Conservation (phyloP, 2,797 vertebrate species). For the Gymnothorax javanicus region DNA sequence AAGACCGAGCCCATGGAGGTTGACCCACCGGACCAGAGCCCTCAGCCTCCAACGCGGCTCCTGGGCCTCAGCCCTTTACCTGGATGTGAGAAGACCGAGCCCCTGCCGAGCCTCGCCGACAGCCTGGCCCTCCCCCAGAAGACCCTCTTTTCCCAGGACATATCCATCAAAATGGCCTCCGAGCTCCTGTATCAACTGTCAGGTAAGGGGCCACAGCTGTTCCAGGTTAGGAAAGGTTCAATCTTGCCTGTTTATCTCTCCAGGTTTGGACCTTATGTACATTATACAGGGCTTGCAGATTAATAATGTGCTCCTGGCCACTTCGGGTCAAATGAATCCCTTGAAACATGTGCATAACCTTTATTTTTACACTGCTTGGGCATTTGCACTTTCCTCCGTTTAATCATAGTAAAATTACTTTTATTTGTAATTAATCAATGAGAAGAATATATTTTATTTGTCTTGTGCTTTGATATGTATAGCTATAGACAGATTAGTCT, state of each 20-base stretch:
- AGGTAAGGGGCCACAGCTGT: constrained; percentile 57
- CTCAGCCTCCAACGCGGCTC: constrained; percentile 73
- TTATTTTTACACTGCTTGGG: neutral
- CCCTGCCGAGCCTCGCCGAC: constrained; percentile 82
- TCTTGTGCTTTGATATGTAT: neutral
- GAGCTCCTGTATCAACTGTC: constrained; percentile 97
- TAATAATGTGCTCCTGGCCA: neutral
- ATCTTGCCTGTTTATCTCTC: neutral
- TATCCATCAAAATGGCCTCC: constrained; percentile 99
- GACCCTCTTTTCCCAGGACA: constrained; percentile 98
- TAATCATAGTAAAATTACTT: neutral
- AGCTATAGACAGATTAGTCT: neutral
- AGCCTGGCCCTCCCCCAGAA: constrained; percentile 86
- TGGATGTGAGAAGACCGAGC: constrained; percentile 84
- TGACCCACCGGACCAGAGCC: constrained; percentile 75
- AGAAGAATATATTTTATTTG: neutral
- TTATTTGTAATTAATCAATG: neutral
- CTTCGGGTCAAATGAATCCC: neutral
- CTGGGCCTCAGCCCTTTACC: constrained; percentile 93
- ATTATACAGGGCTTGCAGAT: neutral
- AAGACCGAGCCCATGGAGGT: constrained; percentile 98
- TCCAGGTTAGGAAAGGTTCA: neutral
- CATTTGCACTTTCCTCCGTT: neutral
- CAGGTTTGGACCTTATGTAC: neutral
- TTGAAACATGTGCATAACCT: neutral